Percentiles rank a stretch among this genome's conserved stretches.
Evolutionary conservation across 1,140 invertebrate genomes (phyloP).

Genomic region (Trichonephila inaurata): DNA sequence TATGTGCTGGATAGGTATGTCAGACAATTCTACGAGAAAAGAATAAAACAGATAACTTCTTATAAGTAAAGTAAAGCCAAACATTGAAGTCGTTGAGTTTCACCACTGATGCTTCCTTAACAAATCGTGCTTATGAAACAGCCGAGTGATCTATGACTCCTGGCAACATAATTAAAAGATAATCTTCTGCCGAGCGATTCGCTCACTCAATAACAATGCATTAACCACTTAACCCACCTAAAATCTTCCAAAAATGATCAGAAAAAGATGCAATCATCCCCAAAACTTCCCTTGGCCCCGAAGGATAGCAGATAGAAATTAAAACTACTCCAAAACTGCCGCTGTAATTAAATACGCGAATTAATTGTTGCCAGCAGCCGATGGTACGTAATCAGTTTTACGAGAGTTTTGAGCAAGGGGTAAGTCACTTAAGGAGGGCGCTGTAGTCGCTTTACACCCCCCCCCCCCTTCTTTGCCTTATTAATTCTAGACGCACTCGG

Average conservation of each 20-base stretch:
- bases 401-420: slow-evolving; percentile 45
- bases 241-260: background rate
- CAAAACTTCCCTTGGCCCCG: background rate
- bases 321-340: slow-evolving; percentile 32
- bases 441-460: background rate
- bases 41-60: too few species aligned
- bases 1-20: too few species aligned
- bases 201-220: background rate
- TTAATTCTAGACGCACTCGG: slow-evolving; percentile 44
- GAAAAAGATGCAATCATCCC: background rate
- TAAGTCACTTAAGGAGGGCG: slow-evolving; percentile 12
- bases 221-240: slow-evolving; percentile 8
- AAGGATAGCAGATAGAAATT: background rate
- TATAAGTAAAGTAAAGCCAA: too few species aligned
- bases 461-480: slow-evolving; percentile 22
- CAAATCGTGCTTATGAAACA: too few species aligned
- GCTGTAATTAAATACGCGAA: slow-evolving; percentile 59
- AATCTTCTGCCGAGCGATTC: too few species aligned
- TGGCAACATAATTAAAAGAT: too few species aligned
- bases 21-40: too few species aligned
- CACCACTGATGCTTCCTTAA: too few species aligned
- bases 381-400: slow-evolving; percentile 56
- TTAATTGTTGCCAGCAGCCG: slow-evolving; percentile 44
- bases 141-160: too few species aligned
- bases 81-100: too few species aligned